Conservation (phyloP, 2,797 vertebrate species). For the Myotis daubentonii region DNA sequence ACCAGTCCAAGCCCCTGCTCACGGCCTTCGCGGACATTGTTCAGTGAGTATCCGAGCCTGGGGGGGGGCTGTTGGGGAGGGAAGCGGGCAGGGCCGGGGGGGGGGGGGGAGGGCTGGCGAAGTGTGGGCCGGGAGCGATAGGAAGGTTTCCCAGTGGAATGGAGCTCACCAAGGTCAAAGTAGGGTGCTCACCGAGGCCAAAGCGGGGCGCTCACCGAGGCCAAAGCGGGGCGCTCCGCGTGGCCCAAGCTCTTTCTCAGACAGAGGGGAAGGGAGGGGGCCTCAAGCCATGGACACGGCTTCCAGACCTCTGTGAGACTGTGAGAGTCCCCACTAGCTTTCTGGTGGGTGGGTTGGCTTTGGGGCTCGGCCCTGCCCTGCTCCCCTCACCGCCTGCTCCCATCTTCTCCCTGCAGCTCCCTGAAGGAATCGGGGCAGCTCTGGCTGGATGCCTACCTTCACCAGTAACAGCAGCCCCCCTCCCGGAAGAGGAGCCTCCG, state of each 20-base stretch:
- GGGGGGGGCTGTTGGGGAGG: background rate
- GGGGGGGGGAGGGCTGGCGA: background rate
- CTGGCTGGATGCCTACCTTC: conserved; percentile 89
- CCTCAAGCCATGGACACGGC: rapidly evolving
- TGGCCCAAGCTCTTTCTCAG: background rate
- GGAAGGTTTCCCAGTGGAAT: background rate
- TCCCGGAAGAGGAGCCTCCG: background rate
- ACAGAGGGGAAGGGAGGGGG: background rate
- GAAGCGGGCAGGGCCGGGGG: background rate
- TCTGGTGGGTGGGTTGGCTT: background rate
- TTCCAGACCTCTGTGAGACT: background rate
- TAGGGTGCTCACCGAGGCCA: background rate
- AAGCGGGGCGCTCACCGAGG: background rate
- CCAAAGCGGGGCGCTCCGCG: background rate
- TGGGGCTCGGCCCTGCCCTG: rapidly evolving
- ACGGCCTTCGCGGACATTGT: too few species aligned
- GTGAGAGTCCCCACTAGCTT: background rate
- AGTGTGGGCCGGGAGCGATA: background rate
- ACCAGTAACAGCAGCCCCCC: conserved; percentile 81
- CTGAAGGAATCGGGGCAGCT: conserved; percentile 89
- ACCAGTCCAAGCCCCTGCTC: too few species aligned
- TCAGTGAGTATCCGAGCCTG: conserved; percentile 77
- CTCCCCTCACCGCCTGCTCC: background rate
- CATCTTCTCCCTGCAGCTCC: conserved; percentile 82
- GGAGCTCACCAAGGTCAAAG: background rate